A percentile compares a stretch with the other conserved stretches of the same genome.
Evolutionary conservation across 2,113 vertebrate genomes (phyloP).

Genomic region (Sciurus niger): DNA sequence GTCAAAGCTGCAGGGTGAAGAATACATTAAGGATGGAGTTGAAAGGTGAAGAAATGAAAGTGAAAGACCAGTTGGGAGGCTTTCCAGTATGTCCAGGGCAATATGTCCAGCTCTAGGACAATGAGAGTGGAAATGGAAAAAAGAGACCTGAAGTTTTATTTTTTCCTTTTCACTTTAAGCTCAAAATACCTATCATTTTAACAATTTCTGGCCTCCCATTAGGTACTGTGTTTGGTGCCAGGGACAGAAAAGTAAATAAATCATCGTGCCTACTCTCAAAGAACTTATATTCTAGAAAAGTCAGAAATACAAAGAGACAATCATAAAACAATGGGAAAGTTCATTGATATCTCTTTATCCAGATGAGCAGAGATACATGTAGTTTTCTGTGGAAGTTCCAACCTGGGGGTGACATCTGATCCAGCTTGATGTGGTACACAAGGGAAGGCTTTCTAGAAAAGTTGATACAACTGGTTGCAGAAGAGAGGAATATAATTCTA

Average conservation of each 20-base stretch:
- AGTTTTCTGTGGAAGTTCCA: background rate
- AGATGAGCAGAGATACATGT: background rate
- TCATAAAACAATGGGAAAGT: constrained; percentile 7
- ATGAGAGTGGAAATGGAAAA: background rate
- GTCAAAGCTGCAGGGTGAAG: background rate
- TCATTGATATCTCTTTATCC: background rate
- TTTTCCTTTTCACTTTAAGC: background rate
- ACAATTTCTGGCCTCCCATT: background rate
- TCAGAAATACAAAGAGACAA: constrained; percentile 13
- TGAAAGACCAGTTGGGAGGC: background rate
- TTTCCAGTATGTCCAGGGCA: constrained; percentile 8
- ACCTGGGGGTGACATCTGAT: background rate
- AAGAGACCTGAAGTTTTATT: background rate
- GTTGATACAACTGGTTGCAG: background rate
- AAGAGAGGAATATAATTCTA: constrained; percentile 39
- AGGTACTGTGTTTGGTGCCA: background rate
- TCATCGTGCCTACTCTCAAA: background rate
- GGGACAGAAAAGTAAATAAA: constrained; percentile 5
- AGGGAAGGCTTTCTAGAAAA: background rate
- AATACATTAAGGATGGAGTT: background rate
- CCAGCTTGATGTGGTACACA: background rate
- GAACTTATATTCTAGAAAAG: constrained; percentile 25
- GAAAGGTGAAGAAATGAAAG: constrained; percentile 1
- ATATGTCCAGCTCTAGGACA: background rate
- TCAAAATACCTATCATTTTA: constrained; percentile 23